Evolutionary conservation across 2,888 invertebrate genomes (phyloP).

Genomic region (Chloroclystis v-ata): DNA sequence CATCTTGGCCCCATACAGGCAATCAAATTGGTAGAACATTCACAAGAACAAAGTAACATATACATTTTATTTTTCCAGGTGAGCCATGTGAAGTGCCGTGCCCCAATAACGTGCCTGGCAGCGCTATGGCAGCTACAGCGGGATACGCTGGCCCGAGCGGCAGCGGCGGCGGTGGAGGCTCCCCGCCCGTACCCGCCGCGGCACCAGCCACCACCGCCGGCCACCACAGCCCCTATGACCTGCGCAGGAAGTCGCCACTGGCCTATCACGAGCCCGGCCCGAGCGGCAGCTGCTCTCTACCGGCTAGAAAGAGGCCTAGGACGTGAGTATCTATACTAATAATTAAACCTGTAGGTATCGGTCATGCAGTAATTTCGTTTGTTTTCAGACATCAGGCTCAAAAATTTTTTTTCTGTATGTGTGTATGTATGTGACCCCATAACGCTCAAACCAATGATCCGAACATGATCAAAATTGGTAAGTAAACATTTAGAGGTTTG

Average conservation of each 20-base stretch:
- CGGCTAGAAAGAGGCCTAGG: slow-evolving; percentile 90
- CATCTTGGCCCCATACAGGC: no score
- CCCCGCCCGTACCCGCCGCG: slow-evolving; percentile 74
- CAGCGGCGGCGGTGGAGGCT: slow-evolving; percentile 73
- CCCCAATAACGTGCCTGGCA: slow-evolving; percentile 81
- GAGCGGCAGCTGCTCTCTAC: slow-evolving; percentile 81
- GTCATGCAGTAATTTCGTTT: no score
- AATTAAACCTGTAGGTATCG: no score
- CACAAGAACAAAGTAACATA: background rate
- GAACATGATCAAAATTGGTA: no score
- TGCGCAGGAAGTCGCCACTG: slow-evolving; percentile 89
- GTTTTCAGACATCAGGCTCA: no score
- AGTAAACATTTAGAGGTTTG: no score
- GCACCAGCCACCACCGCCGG: slow-evolving; percentile 83
- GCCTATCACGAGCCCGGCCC: slow-evolving; percentile 85
- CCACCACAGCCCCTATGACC: slow-evolving; percentile 94
- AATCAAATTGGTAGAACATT: background rate
- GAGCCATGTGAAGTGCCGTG: slow-evolving; percentile 89
- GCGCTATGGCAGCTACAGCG: slow-evolving; percentile 72
- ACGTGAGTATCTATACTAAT: slow-evolving; percentile 70
- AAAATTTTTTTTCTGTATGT: no score
- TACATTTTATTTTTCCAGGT: slow-evolving; percentile 62
- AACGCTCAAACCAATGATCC: no score
- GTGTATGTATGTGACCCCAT: no score
- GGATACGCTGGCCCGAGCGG: slow-evolving; percentile 74